Evolutionary conservation across 2,888 invertebrate genomes (phyloP).

Genomic region (Ormyrus pomaceus): DNA sequence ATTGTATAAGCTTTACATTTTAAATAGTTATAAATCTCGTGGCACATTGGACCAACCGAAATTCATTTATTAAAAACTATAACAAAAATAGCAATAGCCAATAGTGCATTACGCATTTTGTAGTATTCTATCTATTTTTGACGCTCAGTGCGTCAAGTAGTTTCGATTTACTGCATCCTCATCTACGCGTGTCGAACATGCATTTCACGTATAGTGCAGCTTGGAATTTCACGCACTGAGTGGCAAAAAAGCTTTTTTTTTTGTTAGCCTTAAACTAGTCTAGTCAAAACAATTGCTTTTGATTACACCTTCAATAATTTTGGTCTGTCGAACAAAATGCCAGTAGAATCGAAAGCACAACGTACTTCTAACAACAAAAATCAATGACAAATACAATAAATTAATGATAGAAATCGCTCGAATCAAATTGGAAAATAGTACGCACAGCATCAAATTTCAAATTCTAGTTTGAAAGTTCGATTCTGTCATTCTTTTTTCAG

Average conservation of each 20-base stretch:
- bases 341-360: conserved; percentile 42
- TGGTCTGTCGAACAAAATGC: conserved; percentile 31
- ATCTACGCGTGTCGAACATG: too few species aligned
- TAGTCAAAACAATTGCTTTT: conserved; percentile 48
- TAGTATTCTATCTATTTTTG: too few species aligned
- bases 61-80: conserved; percentile 55
- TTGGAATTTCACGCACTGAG: too few species aligned
- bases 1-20: conserved; percentile 61
- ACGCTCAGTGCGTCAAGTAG: too few species aligned
- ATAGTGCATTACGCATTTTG: too few species aligned
- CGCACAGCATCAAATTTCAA: conserved; percentile 43
- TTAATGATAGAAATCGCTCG: conserved; percentile 7
- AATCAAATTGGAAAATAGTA: conserved; percentile 44
- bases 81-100: conserved; percentile 34
- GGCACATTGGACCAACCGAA: conserved; percentile 65
- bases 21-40: conserved; percentile 56
- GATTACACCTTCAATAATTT: conserved; percentile 14
- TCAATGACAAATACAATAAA: conserved; percentile 10
- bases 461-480: conserved; percentile 21
- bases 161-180: too few species aligned
- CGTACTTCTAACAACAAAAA: conserved; percentile 10
- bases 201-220: too few species aligned
- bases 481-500: conserved; percentile 32
- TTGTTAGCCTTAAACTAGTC: conserved; percentile 46
- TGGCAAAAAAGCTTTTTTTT: conserved; percentile 10